Evolutionary conservation across 2,113 vertebrate genomes (phyloP), one percentile per base, ranked within the genome.

Genomic region (Epinephelus lanceolatus): DNA sequence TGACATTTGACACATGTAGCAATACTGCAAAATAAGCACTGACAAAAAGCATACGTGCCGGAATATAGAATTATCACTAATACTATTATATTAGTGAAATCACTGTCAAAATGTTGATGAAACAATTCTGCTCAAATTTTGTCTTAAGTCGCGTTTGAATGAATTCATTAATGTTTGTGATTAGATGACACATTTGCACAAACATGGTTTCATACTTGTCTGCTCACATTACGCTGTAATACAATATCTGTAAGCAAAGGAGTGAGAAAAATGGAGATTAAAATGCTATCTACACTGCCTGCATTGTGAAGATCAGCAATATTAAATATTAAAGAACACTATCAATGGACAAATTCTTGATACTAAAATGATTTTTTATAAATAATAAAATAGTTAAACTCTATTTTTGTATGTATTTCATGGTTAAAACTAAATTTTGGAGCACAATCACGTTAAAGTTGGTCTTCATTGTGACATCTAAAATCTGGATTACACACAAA

Each of bases 1-100:
- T 66, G 60, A 83, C 73, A 59, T 84, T 21, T 80, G 77, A 84
- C 79, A 78, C 70, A 14, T 42, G 9, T 11, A 45, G 42, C 11
- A 49, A 53, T 12, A 51, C 71, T 45, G 55, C 23, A 21, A 79
- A 67, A 57, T 52, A 17, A 62, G 62, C 49, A n/a, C 25, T 17
- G 15, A 37, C 40, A 67, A 60, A 53, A 74, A 18, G 13, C n/a
- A 23, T 25, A 47, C 63, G 66, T 8, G 33, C 25, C 40, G 4
- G 9, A 15, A 33, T 5, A 19, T 10, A 23, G 21, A 37, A 42
- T 71, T 18, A 33, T 42, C 11, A 42, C 18, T 23, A 9, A 18
- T 30, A 12, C 23, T 27, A 19, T 67, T 45, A 4, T 53, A 61
- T 27, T 23, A 17, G 1, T 70, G 7, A 40, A 65, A 57, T 49